phyloP scores from a whole-genome alignment of 2,113 vertebrate species.

The Mirounga angustirostris region DNA sequence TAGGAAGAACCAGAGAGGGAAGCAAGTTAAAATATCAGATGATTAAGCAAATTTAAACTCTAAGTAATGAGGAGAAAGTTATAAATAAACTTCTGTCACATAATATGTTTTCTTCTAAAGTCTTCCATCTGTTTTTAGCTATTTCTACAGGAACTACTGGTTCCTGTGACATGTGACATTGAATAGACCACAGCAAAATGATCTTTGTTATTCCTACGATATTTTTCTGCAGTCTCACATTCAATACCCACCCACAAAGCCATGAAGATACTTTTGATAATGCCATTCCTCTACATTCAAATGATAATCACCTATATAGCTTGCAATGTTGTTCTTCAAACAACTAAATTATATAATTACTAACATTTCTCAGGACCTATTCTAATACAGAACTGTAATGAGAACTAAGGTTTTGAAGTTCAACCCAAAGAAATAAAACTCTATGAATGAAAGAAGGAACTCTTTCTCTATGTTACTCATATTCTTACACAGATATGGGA shows the following conservation, averaged over 20 bases:
- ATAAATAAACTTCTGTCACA: conserved; percentile 1
- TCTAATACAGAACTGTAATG: neutral
- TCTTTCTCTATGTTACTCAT: neutral
- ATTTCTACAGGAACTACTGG: neutral
- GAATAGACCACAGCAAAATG: neutral
- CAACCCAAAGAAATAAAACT: neutral
- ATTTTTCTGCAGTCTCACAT: neutral
- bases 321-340: neutral
- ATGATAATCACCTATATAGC: neutral
- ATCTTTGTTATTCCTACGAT: neutral
- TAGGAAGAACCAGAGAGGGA: neutral
- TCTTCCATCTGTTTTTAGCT: neutral
- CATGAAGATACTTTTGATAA: neutral
- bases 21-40: conserved; percentile 11
- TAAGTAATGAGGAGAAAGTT: conserved; percentile 19
- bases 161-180: neutral
- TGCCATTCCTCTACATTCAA: neutral
- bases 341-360: neutral
- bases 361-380: neutral
- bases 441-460: neutral
- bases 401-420: neutral
- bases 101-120: neutral
- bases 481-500: neutral
- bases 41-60: neutral
- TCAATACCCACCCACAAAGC: neutral